A percentile compares a stretch with the other conserved stretches of the same genome.
These are phyloP conservation scores for Scaptomyza tumidula DNA, from an alignment of 2,888 invertebrate species.

Conservation along the genomic window DNA sequence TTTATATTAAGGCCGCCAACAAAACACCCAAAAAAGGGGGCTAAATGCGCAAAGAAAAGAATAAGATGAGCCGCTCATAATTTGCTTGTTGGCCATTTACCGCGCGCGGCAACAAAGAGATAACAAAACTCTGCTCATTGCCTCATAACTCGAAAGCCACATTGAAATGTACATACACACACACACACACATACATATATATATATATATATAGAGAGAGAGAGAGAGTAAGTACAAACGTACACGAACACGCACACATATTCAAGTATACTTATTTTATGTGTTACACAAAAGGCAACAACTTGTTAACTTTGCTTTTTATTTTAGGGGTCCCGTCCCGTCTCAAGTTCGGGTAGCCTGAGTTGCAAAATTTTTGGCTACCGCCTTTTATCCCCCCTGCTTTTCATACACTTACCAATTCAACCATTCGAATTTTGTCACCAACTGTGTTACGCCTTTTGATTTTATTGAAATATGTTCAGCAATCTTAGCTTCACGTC, in stretches of 20 bases:
- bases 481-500: too few relatives aligned
- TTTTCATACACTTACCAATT: slow-evolving; percentile 2
- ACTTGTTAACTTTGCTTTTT: slow-evolving; percentile 78
- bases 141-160: slow-evolving; percentile 55
- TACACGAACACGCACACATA: slow-evolving; percentile 1
- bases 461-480: background rate
- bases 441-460: background rate
- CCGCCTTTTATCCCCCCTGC: slow-evolving; percentile 3
- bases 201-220: slow-evolving; percentile 16
- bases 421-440: background rate
- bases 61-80: slow-evolving; percentile 67
- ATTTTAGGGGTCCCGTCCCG: slow-evolving; percentile 52
- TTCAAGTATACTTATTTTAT: slow-evolving; percentile 32
- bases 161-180: slow-evolving; percentile 40
- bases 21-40: slow-evolving; percentile 22
- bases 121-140: slow-evolving; percentile 54
- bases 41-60: background rate
- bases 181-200: background rate
- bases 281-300: slow-evolving; percentile 57
- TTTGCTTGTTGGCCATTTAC: slow-evolving; percentile 65
- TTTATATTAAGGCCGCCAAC: slow-evolving; percentile 63
- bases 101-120: slow-evolving; percentile 57
- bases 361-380: slow-evolving; percentile 15
- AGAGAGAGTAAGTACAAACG: slow-evolving; percentile 15
- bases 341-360: slow-evolving; percentile 25